Percentiles rank a stretch among this genome's conserved stretches.
Evolutionary conservation across 2,888 invertebrate species (phyloP).

Genomic region (Calephelis perditalis): DNA sequence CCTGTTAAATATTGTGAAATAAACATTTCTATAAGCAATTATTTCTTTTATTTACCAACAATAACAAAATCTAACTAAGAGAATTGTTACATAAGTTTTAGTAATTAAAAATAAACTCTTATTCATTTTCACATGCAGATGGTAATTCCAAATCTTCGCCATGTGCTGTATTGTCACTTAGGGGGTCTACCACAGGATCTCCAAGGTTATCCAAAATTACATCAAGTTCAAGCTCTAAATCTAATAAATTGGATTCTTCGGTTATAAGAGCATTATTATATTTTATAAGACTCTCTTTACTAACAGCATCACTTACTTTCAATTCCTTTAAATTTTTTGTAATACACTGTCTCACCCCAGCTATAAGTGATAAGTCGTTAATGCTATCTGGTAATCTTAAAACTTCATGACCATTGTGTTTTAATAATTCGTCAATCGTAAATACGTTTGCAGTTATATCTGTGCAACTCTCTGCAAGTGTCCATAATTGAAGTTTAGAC

Average conservation of each 20-base stretch:
- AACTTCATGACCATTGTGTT: slow-evolving; percentile 19
- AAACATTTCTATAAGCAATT: too few relatives aligned
- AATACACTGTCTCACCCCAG: slow-evolving; percentile 13
- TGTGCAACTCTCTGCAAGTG: slow-evolving; percentile 18
- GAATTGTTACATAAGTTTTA: too few relatives aligned
- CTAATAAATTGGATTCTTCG: slow-evolving; percentile 18
- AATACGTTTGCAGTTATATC: slow-evolving; percentile 18
- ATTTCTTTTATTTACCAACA: too few relatives aligned
- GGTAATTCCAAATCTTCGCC: slow-evolving; percentile 18
- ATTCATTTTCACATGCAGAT: slow-evolving; percentile 10
- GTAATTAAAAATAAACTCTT: too few relatives aligned
- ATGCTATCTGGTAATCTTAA: slow-evolving; percentile 22
- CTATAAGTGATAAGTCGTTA: slow-evolving; percentile 19
- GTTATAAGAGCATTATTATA: slow-evolving; percentile 11
- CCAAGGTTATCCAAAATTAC: slow-evolving; percentile 13
- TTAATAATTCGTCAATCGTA: slow-evolving; percentile 19
- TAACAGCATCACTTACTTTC: background rate
- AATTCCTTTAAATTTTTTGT: slow-evolving; percentile 1
- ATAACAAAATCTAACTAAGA: too few relatives aligned
- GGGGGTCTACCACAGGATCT: slow-evolving; percentile 1
- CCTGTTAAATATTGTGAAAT: too few relatives aligned
- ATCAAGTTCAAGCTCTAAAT: slow-evolving; percentile 19
- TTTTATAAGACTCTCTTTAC: background rate
- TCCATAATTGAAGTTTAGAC: slow-evolving; percentile 19
- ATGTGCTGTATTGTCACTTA: background rate